These are phyloP conservation scores for Anthophora plumipes DNA, from an alignment of 2,888 invertebrate genomes.

Conservation along the genomic window DNA sequence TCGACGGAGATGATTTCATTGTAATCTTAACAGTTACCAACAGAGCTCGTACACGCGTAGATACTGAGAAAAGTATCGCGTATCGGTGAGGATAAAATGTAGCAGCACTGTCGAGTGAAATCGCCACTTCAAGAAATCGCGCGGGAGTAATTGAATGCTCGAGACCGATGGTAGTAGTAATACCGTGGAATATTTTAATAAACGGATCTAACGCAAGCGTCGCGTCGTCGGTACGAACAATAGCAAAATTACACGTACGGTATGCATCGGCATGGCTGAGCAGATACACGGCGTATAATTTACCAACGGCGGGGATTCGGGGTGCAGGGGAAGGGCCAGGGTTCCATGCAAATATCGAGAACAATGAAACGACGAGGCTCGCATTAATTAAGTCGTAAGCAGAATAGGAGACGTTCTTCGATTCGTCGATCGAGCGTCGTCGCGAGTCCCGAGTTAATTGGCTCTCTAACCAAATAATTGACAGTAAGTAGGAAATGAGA, in stretches of 20 bases:
- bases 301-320: constrained; percentile 7
- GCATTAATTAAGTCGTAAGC: constrained; percentile 60
- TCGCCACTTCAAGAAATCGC: constrained; percentile 2
- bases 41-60: too few relatives aligned
- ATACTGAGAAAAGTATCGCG: too few relatives aligned
- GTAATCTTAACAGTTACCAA: too few relatives aligned
- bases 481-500: constrained; percentile 64
- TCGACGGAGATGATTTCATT: neutral
- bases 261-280: constrained; percentile 30
- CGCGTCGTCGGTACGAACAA: constrained; percentile 16
- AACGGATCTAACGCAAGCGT: constrained; percentile 23
- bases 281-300: constrained; percentile 45
- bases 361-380: constrained; percentile 58
- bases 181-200: constrained; percentile 25
- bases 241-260: constrained; percentile 21
- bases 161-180: neutral
- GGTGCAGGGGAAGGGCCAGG: constrained; percentile 29
- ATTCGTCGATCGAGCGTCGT: constrained; percentile 55
- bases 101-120: too few relatives aligned
- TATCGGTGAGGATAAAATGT: neutral
- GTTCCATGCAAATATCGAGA: constrained; percentile 55
- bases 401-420: constrained; percentile 55
- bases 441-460: constrained; percentile 55
- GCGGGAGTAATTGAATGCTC: neutral
- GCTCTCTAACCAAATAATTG: constrained; percentile 64